These are phyloP conservation scores for Nycticryphes semicollaris DNA, from an alignment of 2,113 vertebrate species.

Conservation along the genomic window DNA sequence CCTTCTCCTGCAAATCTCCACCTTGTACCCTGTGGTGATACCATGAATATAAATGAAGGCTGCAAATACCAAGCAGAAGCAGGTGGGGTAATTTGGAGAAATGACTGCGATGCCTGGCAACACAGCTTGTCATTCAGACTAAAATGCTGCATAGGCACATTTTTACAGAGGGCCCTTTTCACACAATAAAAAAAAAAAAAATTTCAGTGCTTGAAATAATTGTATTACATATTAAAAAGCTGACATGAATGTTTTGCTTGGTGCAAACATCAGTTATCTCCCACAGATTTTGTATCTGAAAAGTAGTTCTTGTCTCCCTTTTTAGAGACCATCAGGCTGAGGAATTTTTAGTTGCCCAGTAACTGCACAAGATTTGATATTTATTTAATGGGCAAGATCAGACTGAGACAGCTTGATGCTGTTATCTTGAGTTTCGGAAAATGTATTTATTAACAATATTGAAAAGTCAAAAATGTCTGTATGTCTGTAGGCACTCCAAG, in stretches of 20 bases:
- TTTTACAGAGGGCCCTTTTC: neutral
- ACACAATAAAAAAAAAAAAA: neutral
- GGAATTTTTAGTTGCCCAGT: neutral
- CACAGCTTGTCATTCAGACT: neutral
- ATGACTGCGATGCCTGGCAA: neutral
- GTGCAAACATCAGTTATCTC: neutral
- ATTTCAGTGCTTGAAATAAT: neutral
- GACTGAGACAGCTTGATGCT: neutral
- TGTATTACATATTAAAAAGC: neutral
- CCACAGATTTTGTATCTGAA: neutral
- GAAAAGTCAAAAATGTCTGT: neutral
- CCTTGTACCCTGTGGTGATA: neutral
- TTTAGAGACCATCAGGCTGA: neutral
- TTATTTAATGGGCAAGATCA: neutral
- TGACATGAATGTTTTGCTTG: neutral
- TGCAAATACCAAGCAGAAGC: neutral
- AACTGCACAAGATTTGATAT: neutral
- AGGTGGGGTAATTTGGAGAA: neutral
- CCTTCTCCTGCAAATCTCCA: neutral
- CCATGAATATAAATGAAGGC: neutral
- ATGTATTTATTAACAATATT: neutral
- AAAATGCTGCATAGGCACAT: neutral
- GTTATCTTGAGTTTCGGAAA: neutral
- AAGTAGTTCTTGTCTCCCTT: neutral
- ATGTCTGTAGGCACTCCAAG: neutral